Evolutionary conservation across 2,888 invertebrate genomes (phyloP).

Genomic region (Nipponacmea schrenckii): DNA sequence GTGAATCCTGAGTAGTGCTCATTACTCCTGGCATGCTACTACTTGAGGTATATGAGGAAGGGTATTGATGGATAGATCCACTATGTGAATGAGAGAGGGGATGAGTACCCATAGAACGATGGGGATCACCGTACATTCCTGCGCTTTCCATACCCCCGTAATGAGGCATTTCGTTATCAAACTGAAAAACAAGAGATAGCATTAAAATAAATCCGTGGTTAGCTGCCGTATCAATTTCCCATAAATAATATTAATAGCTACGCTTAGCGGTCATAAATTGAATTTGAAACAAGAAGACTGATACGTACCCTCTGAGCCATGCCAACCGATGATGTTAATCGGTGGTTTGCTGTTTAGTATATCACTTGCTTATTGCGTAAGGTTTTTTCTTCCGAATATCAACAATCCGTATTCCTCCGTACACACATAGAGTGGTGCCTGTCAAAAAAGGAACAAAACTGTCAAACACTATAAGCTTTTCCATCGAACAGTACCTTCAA

Average conservation of each 20-base stretch:
- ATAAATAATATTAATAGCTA: constrained; percentile 31
- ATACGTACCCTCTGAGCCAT: constrained; percentile 60
- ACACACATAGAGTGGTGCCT: constrained; percentile 59
- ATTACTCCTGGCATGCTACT: constrained; percentile 39
- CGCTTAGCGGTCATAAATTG: constrained; percentile 37
- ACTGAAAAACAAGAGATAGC: constrained; percentile 46
- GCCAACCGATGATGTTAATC: constrained; percentile 37
- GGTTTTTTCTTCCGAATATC: constrained; percentile 34
- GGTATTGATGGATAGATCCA: constrained; percentile 50
- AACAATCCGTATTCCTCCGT: constrained; percentile 40
- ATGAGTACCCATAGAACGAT: constrained; percentile 47
- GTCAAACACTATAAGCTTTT: constrained; percentile 61
- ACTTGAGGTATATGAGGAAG: constrained; percentile 50
- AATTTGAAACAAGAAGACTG: constrained; percentile 33
- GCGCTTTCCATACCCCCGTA: constrained; percentile 52
- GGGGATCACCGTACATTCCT: constrained; percentile 55
- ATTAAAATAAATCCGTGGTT: constrained; percentile 8
- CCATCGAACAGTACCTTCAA: constrained; percentile 33
- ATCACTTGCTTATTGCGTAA: constrained; percentile 40
- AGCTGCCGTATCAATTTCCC: constrained; percentile 30
- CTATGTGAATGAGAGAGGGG: constrained; percentile 49
- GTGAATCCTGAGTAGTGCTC: constrained; percentile 57
- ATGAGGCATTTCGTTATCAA: constrained; percentile 58
- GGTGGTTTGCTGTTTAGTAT: constrained; percentile 12
- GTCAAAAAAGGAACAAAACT: constrained; percentile 61